Evolutionary conservation across 2,888 invertebrate genomes (phyloP).

Genomic region (Troides aeacus): DNA sequence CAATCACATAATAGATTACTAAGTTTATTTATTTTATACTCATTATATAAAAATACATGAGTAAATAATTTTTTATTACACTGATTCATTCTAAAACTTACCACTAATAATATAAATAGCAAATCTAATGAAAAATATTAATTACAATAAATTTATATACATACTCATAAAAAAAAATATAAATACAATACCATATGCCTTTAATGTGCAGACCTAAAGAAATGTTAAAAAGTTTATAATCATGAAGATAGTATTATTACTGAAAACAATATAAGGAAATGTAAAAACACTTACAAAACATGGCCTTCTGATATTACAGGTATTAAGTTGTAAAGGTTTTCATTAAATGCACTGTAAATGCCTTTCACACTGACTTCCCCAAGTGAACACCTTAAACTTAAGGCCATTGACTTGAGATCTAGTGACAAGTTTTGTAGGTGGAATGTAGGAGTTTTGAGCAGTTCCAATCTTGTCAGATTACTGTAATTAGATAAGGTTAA

Average conservation of each 20-base stretch:
- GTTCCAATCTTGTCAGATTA: slow-evolving; percentile 64
- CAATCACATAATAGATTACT: too few species aligned
- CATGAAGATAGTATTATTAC: slow-evolving; percentile 3
- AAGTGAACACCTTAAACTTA: slow-evolving; percentile 61
- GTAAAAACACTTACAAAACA: slow-evolving; percentile 61
- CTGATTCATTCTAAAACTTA: too few species aligned
- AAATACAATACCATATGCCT: slow-evolving; percentile 13
- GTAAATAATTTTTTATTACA: too few species aligned
- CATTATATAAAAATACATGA: too few species aligned
- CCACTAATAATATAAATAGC: too few species aligned
- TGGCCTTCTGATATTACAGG: slow-evolving; percentile 74
- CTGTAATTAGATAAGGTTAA: slow-evolving; percentile 44
- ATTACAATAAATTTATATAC: too few species aligned
- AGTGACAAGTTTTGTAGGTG: slow-evolving; percentile 65
- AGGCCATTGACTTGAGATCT: slow-evolving; percentile 68
- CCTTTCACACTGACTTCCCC: slow-evolving; percentile 73
- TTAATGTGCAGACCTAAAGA: slow-evolving; percentile 9
- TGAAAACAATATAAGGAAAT: not conserved
- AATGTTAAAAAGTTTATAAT: slow-evolving; percentile 1
- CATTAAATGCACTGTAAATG: slow-evolving; percentile 72
- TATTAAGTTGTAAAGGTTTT: slow-evolving; percentile 71
- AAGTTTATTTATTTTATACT: too few species aligned
- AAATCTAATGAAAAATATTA: too few species aligned
- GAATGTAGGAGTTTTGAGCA: slow-evolving; percentile 67
- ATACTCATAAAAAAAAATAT: too few species aligned